Evolutionary conservation across 2,113 vertebrate genomes (phyloP).

Genomic region (Mionectes macconnelli): DNA sequence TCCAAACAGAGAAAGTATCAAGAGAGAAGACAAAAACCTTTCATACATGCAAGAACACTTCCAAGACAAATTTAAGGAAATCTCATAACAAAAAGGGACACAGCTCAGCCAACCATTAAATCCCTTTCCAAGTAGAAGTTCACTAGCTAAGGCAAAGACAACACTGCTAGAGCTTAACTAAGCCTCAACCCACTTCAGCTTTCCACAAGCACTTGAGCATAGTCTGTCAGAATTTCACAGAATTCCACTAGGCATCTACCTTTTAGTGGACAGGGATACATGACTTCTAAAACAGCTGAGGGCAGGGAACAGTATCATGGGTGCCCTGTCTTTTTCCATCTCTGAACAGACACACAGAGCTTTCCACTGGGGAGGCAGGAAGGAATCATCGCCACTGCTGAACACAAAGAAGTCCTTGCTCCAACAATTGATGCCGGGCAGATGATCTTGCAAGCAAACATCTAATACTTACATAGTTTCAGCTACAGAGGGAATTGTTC

Average conservation of each 20-base stretch:
- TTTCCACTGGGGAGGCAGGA: accelerated
- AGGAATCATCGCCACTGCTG: background rate
- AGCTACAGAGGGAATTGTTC: constrained; percentile 30
- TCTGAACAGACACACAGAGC: background rate
- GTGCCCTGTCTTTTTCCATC: background rate
- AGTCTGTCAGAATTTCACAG: background rate
- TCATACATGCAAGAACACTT: background rate
- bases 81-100: background rate
- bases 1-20: background rate
- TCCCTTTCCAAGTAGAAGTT: background rate
- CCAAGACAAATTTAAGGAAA: background rate
- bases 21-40: background rate
- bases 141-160: background rate
- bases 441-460: background rate
- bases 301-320: background rate
- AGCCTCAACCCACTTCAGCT: background rate
- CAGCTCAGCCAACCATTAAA: background rate
- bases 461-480: constrained; percentile 31
- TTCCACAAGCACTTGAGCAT: background rate
- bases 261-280: background rate
- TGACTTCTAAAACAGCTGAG: background rate
- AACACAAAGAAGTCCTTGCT: background rate
- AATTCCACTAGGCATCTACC: background rate
- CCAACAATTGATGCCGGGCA: background rate
- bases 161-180: background rate